Percentiles rank a stretch among this genome's conserved stretches.
phyloP scores from a whole-genome alignment of 1,140 invertebrate genomes.

The Cherax destructor region DNA sequence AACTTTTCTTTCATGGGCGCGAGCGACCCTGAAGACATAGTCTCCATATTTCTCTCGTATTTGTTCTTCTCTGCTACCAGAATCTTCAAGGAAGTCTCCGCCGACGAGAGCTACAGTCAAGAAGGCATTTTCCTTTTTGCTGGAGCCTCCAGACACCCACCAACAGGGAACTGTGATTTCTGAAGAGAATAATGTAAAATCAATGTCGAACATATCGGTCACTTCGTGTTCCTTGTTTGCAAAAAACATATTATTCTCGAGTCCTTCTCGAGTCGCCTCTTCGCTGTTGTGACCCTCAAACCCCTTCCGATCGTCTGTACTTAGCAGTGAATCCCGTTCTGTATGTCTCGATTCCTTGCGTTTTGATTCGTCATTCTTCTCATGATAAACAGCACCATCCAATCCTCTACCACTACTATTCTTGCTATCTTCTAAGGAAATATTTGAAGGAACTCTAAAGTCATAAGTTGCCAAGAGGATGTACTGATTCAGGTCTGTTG shows the following conservation, averaged over 20 bases:
- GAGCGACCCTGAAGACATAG: not conserved
- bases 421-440: not conserved
- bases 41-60: slow-evolving; percentile 18
- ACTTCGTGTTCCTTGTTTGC: not conserved
- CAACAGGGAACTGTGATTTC: not conserved
- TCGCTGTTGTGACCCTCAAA: not conserved
- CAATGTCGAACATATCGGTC: not conserved
- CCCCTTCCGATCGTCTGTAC: not conserved
- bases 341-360: too few relatives aligned
- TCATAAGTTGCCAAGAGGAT: slow-evolving; percentile 5
- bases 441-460: not conserved
- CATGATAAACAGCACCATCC: not conserved
- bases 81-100: slow-evolving; percentile 4
- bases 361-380: not conserved
- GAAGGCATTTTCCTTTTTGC: not conserved
- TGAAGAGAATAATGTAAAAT: not conserved
- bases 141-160: not conserved
- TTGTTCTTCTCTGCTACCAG: not conserved
- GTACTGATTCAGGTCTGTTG: not conserved
- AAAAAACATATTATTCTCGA: too few relatives aligned
- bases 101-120: slow-evolving; percentile 4
- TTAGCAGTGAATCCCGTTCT: not conserved
- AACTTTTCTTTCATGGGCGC: not conserved
- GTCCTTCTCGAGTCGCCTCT: not conserved
- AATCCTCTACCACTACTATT: not conserved